Conservation (phyloP, 2,888 invertebrate genomes). For the Nysson spinosus region DNA sequence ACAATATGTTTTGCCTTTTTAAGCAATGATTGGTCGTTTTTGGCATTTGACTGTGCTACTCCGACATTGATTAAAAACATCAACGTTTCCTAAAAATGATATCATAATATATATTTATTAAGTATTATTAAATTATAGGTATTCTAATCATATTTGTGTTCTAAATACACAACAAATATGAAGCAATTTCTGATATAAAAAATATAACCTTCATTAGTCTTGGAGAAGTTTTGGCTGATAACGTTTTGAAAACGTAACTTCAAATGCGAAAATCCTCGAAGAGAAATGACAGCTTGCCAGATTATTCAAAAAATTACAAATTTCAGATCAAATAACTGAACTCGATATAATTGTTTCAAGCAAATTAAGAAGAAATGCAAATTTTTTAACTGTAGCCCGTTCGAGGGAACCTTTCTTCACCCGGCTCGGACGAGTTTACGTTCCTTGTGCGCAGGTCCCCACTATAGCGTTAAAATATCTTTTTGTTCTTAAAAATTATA, state of each 20-base stretch:
- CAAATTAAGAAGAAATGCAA: no score
- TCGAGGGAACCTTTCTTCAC: no score
- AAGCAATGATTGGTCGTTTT: constrained; percentile 40
- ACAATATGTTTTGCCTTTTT: constrained; percentile 57
- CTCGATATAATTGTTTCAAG: no score
- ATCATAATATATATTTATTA: neutral
- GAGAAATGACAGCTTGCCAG: neutral
- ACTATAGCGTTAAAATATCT: no score
- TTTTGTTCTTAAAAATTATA: no score
- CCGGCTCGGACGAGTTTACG: no score
- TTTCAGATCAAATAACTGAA: no score
- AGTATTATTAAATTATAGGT: neutral
- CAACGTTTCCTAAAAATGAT: constrained; percentile 48
- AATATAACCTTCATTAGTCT: constrained; percentile 20
- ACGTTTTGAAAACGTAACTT: neutral
- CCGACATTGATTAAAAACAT: constrained; percentile 58
- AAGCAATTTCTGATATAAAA: neutral
- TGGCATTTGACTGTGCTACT: constrained; percentile 9
- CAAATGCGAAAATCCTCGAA: neutral
- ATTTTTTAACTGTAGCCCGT: no score
- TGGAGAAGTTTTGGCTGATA: constrained; percentile 9
- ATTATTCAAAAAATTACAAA: no score
- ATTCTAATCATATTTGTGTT: no score
- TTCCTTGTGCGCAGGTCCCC: no score
- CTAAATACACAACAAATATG: neutral